These are phyloP conservation scores for Otolemur garnettii DNA, from an alignment of 2,113 vertebrate genomes.

Conservation along the genomic window DNA sequence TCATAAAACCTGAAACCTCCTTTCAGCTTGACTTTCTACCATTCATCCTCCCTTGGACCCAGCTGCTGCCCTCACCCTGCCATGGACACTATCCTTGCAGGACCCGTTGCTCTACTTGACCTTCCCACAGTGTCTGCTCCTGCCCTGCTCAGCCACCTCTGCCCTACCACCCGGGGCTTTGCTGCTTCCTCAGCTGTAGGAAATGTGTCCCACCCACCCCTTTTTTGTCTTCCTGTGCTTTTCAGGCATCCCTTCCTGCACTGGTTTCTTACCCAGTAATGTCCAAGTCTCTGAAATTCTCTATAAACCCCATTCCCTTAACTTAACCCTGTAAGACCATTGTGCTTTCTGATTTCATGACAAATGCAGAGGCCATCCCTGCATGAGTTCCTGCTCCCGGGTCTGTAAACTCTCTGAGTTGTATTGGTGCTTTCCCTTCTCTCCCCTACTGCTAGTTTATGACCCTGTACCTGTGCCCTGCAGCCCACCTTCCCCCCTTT, in stretches of 20 bases:
- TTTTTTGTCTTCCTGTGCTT: neutral
- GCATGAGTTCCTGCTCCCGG: accelerated
- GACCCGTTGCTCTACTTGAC: neutral
- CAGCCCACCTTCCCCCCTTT: neutral
- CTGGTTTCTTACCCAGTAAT: neutral
- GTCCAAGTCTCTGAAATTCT: neutral
- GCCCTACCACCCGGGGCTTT: neutral
- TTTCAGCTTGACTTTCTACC: neutral
- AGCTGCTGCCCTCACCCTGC: neutral
- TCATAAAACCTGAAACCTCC: neutral
- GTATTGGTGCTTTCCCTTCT: too few relatives aligned
- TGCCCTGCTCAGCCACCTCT: neutral
- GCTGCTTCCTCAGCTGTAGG: neutral
- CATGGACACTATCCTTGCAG: neutral
- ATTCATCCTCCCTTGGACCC: neutral
- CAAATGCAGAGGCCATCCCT: neutral
- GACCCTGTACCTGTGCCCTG: neutral
- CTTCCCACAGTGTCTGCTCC: neutral
- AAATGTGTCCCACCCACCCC: neutral
- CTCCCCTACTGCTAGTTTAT: too few relatives aligned
- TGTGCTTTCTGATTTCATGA: neutral
- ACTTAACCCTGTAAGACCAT: accelerated
- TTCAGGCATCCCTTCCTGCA: neutral
- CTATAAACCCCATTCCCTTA: neutral
- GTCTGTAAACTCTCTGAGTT: accelerated